Base-by-base conservation (phyloP, 2,113 vertebrate genomes). In the Tylochromis polylepis region DNA sequence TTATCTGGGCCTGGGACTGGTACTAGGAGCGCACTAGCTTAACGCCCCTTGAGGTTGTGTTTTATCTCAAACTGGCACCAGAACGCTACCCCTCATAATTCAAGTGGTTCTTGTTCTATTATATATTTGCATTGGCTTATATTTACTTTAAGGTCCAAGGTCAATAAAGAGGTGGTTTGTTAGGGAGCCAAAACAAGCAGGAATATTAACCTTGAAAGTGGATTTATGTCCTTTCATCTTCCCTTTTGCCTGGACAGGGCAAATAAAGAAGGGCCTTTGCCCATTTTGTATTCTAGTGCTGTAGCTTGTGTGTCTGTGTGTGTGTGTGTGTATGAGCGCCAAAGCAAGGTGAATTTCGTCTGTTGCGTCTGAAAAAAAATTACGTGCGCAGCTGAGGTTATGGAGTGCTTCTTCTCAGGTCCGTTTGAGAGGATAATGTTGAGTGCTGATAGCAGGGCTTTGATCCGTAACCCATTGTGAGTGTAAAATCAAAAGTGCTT, bases 381-480 rank as follows among this genome's bases (percentile, higher is more conserved):
- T 9, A 41, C 59, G 85, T 84, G 72, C 87, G 78, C 81, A 88
- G 92, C 89, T 81, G 90, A 93, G 88, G 90, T 91, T 87, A 84
- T 6, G 79, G 87, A 72, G 87, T 27, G 87, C 85, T 87, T 93
- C 89, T 88, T 93, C 88, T 87, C 77, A 78, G 85, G 88, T 87
- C 75, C 83, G 12, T 89, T 91, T 79, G 85, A 86, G 89, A 90
- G 93, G 89, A 94, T 91, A 90, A 93, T 85, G 89, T 88, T 46
- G 89, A 89, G 91, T 92, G 93, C 89, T 94, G 95, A 95, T 92
- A 90, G 91, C 88, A 31, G 91, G 85, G 88, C 93, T 93, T 93
- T 95, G 92, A 94, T 93, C 94, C 90, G 84, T 92, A 91, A 94
- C 94, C 88, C 84, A 91, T 90, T 94, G 91, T 93, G 90, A 92